Evolutionary conservation across 2,113 vertebrate species (phyloP).

Genomic region (Anolis carolinensis): DNA sequence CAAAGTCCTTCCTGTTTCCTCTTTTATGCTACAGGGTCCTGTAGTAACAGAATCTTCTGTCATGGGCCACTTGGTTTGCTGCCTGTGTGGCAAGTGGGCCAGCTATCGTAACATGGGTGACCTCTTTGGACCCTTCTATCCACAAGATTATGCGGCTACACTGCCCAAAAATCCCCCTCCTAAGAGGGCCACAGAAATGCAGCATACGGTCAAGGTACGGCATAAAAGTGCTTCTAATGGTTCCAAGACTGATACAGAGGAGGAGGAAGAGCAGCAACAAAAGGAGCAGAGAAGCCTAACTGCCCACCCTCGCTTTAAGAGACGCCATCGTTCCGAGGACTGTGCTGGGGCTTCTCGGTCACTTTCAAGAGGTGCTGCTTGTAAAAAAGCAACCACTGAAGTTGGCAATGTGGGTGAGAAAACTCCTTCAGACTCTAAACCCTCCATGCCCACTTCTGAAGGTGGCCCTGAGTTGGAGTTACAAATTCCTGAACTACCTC

Average conservation of each 20-base stretch:
- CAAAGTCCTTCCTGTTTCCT: slow-evolving; percentile 91
- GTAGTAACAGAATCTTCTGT: slow-evolving; percentile 90
- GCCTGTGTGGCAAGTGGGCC: slow-evolving; percentile 97
- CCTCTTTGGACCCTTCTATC: slow-evolving; percentile 97
- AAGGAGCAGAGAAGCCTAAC: slow-evolving; percentile 90
- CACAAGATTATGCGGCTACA: slow-evolving; percentile 92
- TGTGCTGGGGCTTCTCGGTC: slow-evolving; percentile 87
- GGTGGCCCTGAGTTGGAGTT: slow-evolving; percentile 89
- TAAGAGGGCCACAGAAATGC: slow-evolving; percentile 78
- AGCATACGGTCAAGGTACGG: slow-evolving; percentile 81
- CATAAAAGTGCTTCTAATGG: slow-evolving; percentile 84
- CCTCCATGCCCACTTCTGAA: slow-evolving; percentile 81
- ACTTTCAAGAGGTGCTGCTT: slow-evolving; percentile 88
- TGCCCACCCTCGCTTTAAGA: slow-evolving; percentile 93
- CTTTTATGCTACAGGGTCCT: slow-evolving; percentile 90
- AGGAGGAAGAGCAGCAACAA: slow-evolving; percentile 74
- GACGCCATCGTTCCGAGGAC: slow-evolving; percentile 94
- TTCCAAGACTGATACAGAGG: slow-evolving; percentile 77
- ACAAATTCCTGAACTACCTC: slow-evolving; percentile 97
- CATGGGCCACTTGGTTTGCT: slow-evolving; percentile 91
- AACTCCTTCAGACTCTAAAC: slow-evolving; percentile 78
- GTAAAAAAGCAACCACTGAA: slow-evolving; percentile 84
- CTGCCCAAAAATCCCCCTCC: slow-evolving; percentile 94
- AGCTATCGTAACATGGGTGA: slow-evolving; percentile 98
- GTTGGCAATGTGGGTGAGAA: slow-evolving; percentile 75